Percentiles rank a stretch among this genome's conserved stretches.
These are phyloP conservation scores for Theristicus caerulescens DNA, from an alignment of 2,113 vertebrate species.

Conservation along the genomic window DNA sequence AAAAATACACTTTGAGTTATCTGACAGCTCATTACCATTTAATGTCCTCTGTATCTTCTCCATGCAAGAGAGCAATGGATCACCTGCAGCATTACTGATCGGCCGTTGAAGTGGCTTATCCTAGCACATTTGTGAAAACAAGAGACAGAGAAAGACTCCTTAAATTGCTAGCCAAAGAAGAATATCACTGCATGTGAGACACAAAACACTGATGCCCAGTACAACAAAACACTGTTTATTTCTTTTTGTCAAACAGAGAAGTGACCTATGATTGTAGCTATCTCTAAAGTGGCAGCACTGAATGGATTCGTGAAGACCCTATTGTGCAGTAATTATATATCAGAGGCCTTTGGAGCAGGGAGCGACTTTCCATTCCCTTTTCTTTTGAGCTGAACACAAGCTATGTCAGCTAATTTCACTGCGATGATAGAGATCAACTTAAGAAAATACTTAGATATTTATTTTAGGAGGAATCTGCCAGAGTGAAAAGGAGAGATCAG, in stretches of 20 bases:
- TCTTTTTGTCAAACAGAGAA: neutral
- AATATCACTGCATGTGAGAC: neutral
- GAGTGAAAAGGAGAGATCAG: neutral
- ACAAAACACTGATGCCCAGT: neutral
- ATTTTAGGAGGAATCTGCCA: neutral
- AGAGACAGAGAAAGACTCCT: neutral
- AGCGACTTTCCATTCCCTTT: neutral
- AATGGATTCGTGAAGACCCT: neutral
- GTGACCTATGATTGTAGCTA: neutral
- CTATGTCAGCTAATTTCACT: neutral
- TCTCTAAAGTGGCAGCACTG: neutral
- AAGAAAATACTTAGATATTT: neutral
- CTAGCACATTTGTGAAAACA: constrained; percentile 14
- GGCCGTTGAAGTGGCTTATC: neutral
- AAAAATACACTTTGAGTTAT: neutral
- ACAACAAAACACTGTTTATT: neutral
- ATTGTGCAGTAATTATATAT: neutral
- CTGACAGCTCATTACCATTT: constrained; percentile 69
- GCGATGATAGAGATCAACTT: neutral
- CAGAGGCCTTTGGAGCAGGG: neutral
- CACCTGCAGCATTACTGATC: neutral
- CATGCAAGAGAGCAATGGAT: constrained; percentile 69
- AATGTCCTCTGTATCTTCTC: constrained; percentile 78
- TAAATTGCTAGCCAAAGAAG: neutral
- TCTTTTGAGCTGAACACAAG: neutral